phyloP scores from a whole-genome alignment of 2,113 vertebrate species.

The Cyprinus carpio region DNA sequence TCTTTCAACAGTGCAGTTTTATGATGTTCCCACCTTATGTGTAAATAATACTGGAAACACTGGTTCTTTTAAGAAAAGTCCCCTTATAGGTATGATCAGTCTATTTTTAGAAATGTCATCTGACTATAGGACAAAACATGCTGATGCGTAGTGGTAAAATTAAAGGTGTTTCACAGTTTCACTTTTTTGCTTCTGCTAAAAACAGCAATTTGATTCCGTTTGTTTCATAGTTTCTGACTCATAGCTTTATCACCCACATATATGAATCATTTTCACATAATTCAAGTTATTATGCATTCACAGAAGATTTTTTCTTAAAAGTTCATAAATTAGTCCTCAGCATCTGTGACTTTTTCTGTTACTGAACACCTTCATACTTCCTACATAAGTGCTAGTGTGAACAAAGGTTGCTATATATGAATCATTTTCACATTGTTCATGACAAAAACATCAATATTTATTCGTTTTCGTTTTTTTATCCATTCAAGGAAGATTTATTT shows the following conservation, averaged over 20 bases:
- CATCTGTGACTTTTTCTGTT: not conserved
- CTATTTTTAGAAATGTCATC: constrained; percentile 28
- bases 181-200: not conserved
- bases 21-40: no score
- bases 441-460: not conserved
- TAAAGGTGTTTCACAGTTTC: not conserved
- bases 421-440: not conserved
- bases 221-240: not conserved
- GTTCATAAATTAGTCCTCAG: not conserved
- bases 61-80: not conserved
- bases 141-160: not conserved
- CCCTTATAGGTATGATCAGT: constrained; percentile 61
- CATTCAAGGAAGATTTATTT: not conserved
- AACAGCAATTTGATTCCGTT: no score
- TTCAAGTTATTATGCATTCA: not conserved
- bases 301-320: not conserved
- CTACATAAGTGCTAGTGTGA: constrained; percentile 78
- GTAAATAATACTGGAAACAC: no score
- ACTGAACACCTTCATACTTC: constrained; percentile 64
- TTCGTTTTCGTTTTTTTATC: not conserved
- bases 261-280: not conserved
- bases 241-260: not conserved
- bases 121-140: not conserved
- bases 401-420: constrained; percentile 82
- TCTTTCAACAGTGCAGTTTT: no score